phyloP scores from a whole-genome alignment of 2,888 invertebrate genomes.

The Brachyptera risi region DNA sequence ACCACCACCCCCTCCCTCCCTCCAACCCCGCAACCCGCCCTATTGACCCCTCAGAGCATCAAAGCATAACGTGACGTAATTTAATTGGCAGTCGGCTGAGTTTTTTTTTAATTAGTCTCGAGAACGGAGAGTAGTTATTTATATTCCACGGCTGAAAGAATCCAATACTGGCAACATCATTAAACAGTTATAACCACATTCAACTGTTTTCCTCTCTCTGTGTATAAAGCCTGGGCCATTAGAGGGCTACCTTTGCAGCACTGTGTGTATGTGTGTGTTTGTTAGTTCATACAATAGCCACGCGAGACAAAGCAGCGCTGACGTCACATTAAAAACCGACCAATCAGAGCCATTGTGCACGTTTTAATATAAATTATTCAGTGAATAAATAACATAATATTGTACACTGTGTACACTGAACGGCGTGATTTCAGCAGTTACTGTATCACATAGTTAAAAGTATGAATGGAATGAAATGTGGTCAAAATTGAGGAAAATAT shows the following conservation, averaged over 20 bases:
- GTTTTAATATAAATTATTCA: conserved; percentile 20
- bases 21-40: conserved; percentile 20
- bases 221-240: conserved; percentile 9
- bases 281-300: conserved; percentile 3
- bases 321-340: conserved; percentile 17
- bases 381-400: conserved; percentile 19
- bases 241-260: conserved; percentile 18
- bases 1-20: conserved; percentile 23
- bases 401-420: conserved; percentile 4
- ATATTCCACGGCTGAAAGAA: conserved; percentile 30
- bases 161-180: conserved; percentile 23
- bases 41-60: conserved; percentile 26
- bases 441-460: no score
- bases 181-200: conserved; percentile 21
- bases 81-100: conserved; percentile 28
- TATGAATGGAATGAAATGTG: no score
- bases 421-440: no score
- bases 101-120: conserved; percentile 29
- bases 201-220: conserved; percentile 17
- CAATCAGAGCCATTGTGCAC: conserved; percentile 19
- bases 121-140: conserved; percentile 21
- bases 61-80: conserved; percentile 30
- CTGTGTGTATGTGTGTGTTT: conserved; percentile 10
- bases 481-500: no score
- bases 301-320: conserved; percentile 11